Conservation (phyloP, 1,140 invertebrate species). For the Drosophila lowei region DNA sequence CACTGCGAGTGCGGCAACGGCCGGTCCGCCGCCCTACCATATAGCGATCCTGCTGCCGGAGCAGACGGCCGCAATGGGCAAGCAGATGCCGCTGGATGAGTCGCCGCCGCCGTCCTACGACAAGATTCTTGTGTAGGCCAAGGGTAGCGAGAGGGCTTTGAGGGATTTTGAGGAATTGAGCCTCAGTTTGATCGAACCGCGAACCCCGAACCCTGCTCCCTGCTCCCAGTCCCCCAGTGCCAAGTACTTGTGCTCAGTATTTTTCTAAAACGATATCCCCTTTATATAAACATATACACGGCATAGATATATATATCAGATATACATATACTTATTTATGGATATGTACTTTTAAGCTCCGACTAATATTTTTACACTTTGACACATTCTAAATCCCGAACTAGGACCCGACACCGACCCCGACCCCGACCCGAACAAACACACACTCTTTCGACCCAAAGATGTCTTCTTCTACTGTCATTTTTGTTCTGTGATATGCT, state of each 20-base stretch:
- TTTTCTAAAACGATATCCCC: slow-evolving; percentile 68
- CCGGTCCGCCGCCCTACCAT: slow-evolving; percentile 85
- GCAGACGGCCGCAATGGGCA: slow-evolving; percentile 62
- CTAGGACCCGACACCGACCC: slow-evolving; percentile 24
- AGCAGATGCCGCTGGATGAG: slow-evolving; percentile 83
- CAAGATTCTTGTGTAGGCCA: slow-evolving; percentile 84
- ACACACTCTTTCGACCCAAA: slow-evolving; percentile 26
- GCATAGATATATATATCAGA: slow-evolving; percentile 49
- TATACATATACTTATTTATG: slow-evolving; percentile 50
- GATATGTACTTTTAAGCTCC: slow-evolving; percentile 61
- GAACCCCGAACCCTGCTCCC: slow-evolving; percentile 33
- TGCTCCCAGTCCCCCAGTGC: slow-evolving; percentile 38
- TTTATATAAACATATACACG: slow-evolving; percentile 66
- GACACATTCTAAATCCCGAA: slow-evolving; percentile 63
- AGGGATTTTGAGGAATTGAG: slow-evolving; percentile 47
- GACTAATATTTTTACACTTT: slow-evolving; percentile 64
- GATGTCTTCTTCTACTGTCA: slow-evolving; percentile 70
- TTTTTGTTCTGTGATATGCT: slow-evolving; percentile 81
- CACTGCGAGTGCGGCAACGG: slow-evolving; percentile 43
- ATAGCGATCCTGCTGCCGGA: slow-evolving; percentile 86
- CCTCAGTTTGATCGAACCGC: slow-evolving; percentile 45
- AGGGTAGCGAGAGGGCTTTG: slow-evolving; percentile 1
- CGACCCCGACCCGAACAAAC: slow-evolving; percentile 30
- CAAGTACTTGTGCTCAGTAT: slow-evolving; percentile 73
- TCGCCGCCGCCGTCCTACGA: slow-evolving; percentile 86